Evolutionary conservation across 1,140 invertebrate species (phyloP).

Genomic region (Copidosoma floridanum): DNA sequence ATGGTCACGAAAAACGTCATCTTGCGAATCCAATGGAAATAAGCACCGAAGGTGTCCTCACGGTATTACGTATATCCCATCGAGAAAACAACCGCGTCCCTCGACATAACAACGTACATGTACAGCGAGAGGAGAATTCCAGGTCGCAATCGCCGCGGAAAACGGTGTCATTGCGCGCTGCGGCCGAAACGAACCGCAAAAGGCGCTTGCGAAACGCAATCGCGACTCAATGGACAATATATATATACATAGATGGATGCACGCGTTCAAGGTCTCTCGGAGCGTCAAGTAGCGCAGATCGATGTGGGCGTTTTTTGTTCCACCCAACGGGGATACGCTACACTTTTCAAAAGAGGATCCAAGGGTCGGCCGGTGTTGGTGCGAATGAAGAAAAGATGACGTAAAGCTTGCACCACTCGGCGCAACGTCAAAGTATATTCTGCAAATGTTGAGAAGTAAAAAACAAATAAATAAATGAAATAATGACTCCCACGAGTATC

Average conservation of each 20-base stretch:
- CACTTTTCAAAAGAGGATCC: too few species aligned
- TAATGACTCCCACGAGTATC: too few species aligned
- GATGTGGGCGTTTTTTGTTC: too few species aligned
- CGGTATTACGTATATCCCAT: too few species aligned
- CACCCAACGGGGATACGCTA: too few species aligned
- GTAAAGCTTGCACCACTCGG: too few species aligned
- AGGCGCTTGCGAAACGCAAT: conserved; percentile 28
- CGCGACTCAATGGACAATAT: conserved; percentile 26
- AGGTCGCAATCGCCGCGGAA: conserved; percentile 30
- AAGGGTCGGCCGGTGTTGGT: too few species aligned
- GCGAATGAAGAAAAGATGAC: too few species aligned
- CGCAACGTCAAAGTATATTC: too few species aligned
- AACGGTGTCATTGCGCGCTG: conserved; percentile 31
- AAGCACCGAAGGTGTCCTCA: background rate
- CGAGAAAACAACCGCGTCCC: too few species aligned
- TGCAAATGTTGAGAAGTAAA: background rate
- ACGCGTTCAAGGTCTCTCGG: background rate
- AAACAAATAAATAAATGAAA: background rate
- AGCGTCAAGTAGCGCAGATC: background rate
- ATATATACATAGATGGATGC: conserved; percentile 30
- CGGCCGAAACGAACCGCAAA: conserved; percentile 26
- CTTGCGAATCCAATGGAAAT: background rate
- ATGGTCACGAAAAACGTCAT: too few species aligned
- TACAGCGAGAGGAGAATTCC: conserved; percentile 21
- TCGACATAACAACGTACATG: background rate